Evolutionary conservation across 1,140 invertebrate genomes (phyloP), one percentile per base, ranked within the genome.

Genomic region (Zophobas morio): DNA sequence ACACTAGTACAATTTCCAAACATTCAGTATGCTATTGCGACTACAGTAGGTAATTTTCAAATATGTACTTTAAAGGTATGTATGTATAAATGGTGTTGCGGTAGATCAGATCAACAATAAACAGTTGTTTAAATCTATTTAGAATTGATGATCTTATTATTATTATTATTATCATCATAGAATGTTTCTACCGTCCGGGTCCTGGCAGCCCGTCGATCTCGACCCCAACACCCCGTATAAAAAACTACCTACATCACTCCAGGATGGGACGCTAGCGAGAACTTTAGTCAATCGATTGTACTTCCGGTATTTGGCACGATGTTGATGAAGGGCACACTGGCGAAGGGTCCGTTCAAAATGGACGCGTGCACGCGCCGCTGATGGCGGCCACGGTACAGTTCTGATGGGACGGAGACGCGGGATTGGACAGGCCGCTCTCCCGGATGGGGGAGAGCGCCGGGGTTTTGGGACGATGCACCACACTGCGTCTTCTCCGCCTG

Each of bases 391-490:
- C 78, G 32, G 81, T 80, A 56, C 82, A 88, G 85, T 6, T 86
- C 86, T 76, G 88, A 84, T 60, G 87, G 89, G 79, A 90, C 87
- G 92, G 91, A 60, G 91, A 92, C 1, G 90, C 90, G 0, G 92
- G 91, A 86, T 93, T 93, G 1, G 92, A 93, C 1, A 93, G 86
- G n/a, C 93, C 92, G 8, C 91, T 92, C 81, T 94, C 92, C 47
- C 91, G 89, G 39, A 93, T 94, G 5, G 93, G 93, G 39, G 92
- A 93, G 51, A 94, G 84, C 40, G 89, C 88, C 75, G 87, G 90
- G n/a, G 88, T 92, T 84, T 84, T 90, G 75, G 80, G 90, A 81
- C 84, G 81, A 49, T 84, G 85, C 5, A 81, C 81, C 32, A 84
- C 84, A 78, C 82, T 86, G 60, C 83, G 79, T 39, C 84, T 79